Evolutionary conservation across 2,888 invertebrate genomes (phyloP).

Genomic region (Melipona beecheii): DNA sequence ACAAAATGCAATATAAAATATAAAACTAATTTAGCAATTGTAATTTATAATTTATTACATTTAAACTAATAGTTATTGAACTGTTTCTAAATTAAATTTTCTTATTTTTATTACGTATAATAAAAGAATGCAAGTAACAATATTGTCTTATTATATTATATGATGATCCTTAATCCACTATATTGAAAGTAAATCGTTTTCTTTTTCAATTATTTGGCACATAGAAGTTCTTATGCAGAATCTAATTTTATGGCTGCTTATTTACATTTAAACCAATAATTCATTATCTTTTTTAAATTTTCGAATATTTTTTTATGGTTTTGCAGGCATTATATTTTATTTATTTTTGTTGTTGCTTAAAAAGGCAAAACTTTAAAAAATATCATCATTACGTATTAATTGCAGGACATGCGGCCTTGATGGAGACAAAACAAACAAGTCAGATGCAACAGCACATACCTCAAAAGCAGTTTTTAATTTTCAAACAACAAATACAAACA

Average conservation of each 20-base stretch:
- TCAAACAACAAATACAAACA: slow-evolving; percentile 48
- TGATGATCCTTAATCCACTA: slow-evolving; percentile 58
- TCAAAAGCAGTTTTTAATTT: slow-evolving; percentile 52
- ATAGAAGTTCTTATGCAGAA: slow-evolving; percentile 17
- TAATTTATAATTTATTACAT: slow-evolving; percentile 55
- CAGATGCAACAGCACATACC: slow-evolving; percentile 44
- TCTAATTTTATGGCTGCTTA: slow-evolving; percentile 53
- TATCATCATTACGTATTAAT: slow-evolving; percentile 49
- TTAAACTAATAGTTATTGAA: slow-evolving; percentile 58
- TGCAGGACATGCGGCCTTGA: slow-evolving; percentile 60
- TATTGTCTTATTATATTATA: slow-evolving; percentile 60
- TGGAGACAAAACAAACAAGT: slow-evolving; percentile 35
- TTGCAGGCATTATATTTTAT: slow-evolving; percentile 40
- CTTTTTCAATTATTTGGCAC: slow-evolving; percentile 20
- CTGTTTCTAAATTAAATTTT: slow-evolving; percentile 54
- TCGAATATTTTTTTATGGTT: slow-evolving; percentile 33
- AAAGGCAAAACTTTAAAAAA: background rate
- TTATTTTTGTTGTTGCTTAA: slow-evolving; percentile 6
- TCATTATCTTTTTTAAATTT: slow-evolving; percentile 26
- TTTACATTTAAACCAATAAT: slow-evolving; percentile 44
- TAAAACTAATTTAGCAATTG: slow-evolving; percentile 62
- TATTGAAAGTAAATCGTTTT: slow-evolving; percentile 36
- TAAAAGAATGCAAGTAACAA: slow-evolving; percentile 67
- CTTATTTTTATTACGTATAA: slow-evolving; percentile 62
- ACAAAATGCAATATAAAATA: slow-evolving; percentile 61